Percentiles rank a stretch among this genome's conserved stretches.
Conservation (phyloP, 2,113 vertebrate species). For the Capreolus pygargus region DNA sequence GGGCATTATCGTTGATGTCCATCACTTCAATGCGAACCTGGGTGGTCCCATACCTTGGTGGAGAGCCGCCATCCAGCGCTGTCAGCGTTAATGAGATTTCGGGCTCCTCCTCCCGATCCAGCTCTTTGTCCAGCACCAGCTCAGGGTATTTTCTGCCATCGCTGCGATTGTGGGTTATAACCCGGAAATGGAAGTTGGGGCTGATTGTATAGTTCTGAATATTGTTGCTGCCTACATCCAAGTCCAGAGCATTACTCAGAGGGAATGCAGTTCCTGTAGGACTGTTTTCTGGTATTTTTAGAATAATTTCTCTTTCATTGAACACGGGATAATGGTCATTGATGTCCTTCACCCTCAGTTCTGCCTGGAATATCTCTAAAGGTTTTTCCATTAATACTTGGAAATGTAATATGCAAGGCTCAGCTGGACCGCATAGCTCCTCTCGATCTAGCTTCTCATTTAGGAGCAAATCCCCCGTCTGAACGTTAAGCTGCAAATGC, state of each 20-base stretch:
- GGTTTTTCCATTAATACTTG: constrained; percentile 85
- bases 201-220: constrained; percentile 80
- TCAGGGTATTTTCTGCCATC: constrained; percentile 75
- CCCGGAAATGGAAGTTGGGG: constrained; percentile 76
- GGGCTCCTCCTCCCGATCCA: constrained; percentile 75
- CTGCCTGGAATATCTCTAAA: constrained; percentile 81
- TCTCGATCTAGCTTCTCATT: constrained; percentile 77
- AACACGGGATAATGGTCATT: constrained; percentile 86
- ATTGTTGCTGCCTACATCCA: constrained; percentile 81
- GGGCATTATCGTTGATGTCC: constrained; percentile 83
- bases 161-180: constrained; percentile 42
- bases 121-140: constrained; percentile 72
- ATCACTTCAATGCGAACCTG: constrained; percentile 56
- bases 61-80: constrained; percentile 71
- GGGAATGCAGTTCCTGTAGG: constrained; percentile 69
- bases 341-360: constrained; percentile 80
- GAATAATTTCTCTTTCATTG: constrained; percentile 75
- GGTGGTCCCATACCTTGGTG: not conserved
- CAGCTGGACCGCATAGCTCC: constrained; percentile 77
- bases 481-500: constrained; percentile 73
- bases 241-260: constrained; percentile 78
- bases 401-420: constrained; percentile 80
- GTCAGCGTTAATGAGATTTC: constrained; percentile 66
- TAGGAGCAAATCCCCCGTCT: constrained; percentile 76
- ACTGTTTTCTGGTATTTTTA: constrained; percentile 79